Evolutionary conservation across 2,113 vertebrate genomes (phyloP).

Genomic region (Neomonachus schauinslandi): DNA sequence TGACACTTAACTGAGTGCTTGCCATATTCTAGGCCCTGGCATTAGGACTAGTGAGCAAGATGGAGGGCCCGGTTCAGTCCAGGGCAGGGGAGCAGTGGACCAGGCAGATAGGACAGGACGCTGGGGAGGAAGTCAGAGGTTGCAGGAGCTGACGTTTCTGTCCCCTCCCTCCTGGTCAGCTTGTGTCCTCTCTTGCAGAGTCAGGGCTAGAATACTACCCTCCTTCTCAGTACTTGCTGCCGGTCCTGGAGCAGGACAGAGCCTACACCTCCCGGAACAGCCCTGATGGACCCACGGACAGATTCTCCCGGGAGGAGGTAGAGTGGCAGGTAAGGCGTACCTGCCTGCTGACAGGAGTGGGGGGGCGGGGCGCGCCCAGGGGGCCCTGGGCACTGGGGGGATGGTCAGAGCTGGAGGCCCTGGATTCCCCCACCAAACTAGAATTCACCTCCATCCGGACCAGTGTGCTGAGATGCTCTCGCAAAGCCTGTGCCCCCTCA

Average conservation of each 20-base stretch:
- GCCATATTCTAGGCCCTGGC: too few species aligned
- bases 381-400: too few species aligned
- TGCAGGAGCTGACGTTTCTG: rapidly evolving
- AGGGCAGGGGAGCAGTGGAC: not conserved
- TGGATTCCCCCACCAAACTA: not conserved
- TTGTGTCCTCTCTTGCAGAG: conserved; percentile 84
- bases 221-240: conserved; percentile 92
- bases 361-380: rapidly evolving
- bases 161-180: not conserved
- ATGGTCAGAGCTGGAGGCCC: not conserved
- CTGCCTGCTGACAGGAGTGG: too few species aligned
- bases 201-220: conserved; percentile 92
- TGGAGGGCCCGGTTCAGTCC: not conserved
- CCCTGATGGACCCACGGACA: conserved; percentile 81
- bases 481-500: rapidly evolving
- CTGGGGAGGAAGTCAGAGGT: rapidly evolving
- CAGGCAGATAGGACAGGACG: not conserved
- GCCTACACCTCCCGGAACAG: conserved; percentile 81
- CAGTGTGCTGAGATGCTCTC: rapidly evolving
- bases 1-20: not conserved
- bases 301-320: conserved; percentile 81
- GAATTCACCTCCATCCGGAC: not conserved
- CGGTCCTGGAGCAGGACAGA: conserved; percentile 88
- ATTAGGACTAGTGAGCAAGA: not conserved
- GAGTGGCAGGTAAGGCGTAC: conserved; percentile 90